Percentiles rank a stretch among this genome's conserved stretches.
phyloP scores from a whole-genome alignment of 1,140 invertebrate genomes.

The Orchesella cincta region DNA sequence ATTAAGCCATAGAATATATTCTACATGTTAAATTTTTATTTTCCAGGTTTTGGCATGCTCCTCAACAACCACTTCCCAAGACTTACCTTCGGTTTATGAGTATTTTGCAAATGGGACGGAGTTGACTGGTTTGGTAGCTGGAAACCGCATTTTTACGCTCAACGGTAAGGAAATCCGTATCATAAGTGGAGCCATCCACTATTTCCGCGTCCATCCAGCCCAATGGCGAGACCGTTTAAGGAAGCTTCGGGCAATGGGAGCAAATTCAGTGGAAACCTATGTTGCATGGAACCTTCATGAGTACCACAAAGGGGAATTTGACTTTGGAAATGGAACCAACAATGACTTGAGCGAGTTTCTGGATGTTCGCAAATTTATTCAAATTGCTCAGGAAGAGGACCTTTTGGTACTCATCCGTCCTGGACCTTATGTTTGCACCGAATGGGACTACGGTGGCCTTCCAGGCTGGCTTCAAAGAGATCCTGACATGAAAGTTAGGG shows the following conservation, averaged over 20 bases:
- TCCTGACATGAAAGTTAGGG: conserved; percentile 43
- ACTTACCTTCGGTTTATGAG: conserved; percentile 33
- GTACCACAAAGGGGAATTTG: conserved; percentile 33
- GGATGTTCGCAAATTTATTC: conserved; percentile 48
- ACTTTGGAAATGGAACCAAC: conserved; percentile 50
- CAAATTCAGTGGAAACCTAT: conserved; percentile 58
- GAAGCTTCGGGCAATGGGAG: conserved; percentile 60
- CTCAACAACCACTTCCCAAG: background rate
- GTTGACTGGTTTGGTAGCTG: conserved; percentile 16
- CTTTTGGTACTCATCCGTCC: conserved; percentile 55
- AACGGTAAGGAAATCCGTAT: conserved; percentile 55
- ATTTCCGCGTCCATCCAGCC: conserved; percentile 61
- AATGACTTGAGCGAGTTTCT: conserved; percentile 49
- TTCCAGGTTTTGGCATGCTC: background rate
- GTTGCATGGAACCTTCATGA: conserved; percentile 49
- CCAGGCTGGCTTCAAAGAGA: conserved; percentile 59
- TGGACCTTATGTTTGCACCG: conserved; percentile 56
- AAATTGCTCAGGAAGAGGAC: conserved; percentile 54
- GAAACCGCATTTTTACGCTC: conserved; percentile 40
- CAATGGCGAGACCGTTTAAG: conserved; percentile 61
- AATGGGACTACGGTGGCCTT: conserved; percentile 10
- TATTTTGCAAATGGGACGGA: conserved; percentile 29
- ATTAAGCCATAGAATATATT: background rate
- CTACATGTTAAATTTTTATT: background rate
- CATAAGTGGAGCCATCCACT: conserved; percentile 61